Evolutionary conservation across 2,888 invertebrate species (phyloP).

Genomic region (Peribatodes rhomboidaria): DNA sequence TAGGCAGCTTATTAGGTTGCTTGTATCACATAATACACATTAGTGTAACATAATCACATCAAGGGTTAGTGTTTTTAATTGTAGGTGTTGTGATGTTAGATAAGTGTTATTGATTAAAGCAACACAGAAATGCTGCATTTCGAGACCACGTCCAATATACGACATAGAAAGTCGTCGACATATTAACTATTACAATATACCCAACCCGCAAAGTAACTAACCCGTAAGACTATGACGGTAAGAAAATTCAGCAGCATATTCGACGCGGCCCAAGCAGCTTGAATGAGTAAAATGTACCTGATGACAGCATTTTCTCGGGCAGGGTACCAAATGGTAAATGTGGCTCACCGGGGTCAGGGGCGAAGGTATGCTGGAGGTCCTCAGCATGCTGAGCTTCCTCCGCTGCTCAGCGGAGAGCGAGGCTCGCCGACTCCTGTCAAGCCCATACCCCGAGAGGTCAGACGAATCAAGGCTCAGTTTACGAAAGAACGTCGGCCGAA

Average conservation of each 20-base stretch:
- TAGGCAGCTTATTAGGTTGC: background rate
- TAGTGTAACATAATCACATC: too few species aligned
- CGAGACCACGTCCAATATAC: constrained; percentile 37
- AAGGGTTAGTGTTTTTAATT: constrained; percentile 1
- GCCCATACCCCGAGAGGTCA: constrained; percentile 69
- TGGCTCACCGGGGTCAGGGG: constrained; percentile 84
- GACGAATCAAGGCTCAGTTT: constrained; percentile 72
- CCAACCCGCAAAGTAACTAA: too few species aligned
- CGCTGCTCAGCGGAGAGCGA: constrained; percentile 80
- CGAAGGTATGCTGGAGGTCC: constrained; percentile 73
- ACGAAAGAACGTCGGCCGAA: constrained; percentile 74
- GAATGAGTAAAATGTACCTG: constrained; percentile 70
- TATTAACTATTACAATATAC: too few species aligned
- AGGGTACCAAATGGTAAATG: constrained; percentile 86
- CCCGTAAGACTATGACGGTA: background rate
- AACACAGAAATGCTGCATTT: constrained; percentile 31
- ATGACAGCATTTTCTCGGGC: constrained; percentile 84
- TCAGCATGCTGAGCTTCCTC: constrained; percentile 75
- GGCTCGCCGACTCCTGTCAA: constrained; percentile 81
- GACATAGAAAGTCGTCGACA: background rate
- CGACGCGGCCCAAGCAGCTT: constrained; percentile 29
- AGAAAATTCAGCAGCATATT: constrained; percentile 25
- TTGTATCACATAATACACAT: too few species aligned
- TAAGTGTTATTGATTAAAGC: constrained; percentile 36
- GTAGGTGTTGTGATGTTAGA: constrained; percentile 40